phyloP scores from a whole-genome alignment of 2,888 invertebrate species.

The Apantesis nais region DNA sequence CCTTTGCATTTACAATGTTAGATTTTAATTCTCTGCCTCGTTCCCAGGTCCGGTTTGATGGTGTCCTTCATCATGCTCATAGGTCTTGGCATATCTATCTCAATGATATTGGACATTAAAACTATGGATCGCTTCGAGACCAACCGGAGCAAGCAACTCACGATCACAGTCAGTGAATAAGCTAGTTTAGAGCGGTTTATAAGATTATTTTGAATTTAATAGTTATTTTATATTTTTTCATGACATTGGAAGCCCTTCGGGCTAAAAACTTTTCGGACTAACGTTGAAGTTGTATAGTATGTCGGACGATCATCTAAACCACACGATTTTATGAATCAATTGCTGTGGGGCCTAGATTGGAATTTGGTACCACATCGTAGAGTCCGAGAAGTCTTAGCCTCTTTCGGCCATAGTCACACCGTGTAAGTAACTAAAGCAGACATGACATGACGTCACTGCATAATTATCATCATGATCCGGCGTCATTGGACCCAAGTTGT shows the following conservation, averaged over 20 bases:
- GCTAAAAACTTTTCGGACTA: neutral
- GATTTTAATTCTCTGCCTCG: neutral
- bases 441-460: neutral
- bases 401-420: neutral
- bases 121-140: constrained; percentile 99
- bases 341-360: neutral
- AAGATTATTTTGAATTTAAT: neutral
- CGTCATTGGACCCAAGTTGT: neutral
- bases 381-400: neutral
- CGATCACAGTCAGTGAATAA: constrained; percentile 91
- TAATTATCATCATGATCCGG: neutral
- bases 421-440: neutral
- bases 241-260: neutral
- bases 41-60: constrained; percentile 90
- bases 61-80: constrained; percentile 90
- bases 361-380: neutral
- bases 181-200: neutral
- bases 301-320: neutral
- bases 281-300: neutral
- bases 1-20: neutral
- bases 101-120: constrained; percentile 96
- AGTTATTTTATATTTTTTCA: neutral
- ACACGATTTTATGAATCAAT: neutral
- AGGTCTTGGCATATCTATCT: constrained; percentile 92
- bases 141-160: constrained; percentile 96